A percentile compares a stretch with the other conserved stretches of the same genome.
phyloP scores from a whole-genome alignment of 2,888 invertebrate species.

The Hemaris fuciformis region DNA sequence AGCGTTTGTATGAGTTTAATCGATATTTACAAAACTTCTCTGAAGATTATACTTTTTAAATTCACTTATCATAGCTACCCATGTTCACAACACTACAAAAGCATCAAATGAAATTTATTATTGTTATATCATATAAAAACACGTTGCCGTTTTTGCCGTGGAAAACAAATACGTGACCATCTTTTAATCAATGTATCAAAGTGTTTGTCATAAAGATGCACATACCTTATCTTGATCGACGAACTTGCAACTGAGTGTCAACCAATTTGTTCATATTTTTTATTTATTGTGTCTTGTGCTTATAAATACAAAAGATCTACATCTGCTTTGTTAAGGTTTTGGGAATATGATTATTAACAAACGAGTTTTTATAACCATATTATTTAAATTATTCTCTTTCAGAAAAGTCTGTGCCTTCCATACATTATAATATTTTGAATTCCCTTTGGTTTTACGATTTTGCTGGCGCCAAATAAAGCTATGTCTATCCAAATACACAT shows the following conservation, averaged over 20 bases:
- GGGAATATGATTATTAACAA: not conserved
- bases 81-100: not conserved
- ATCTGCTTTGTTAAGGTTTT: not conserved
- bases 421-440: too few species aligned
- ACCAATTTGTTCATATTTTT: not conserved
- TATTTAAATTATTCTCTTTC: too few species aligned
- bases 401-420: too few species aligned
- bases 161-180: not conserved
- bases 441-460: too few species aligned
- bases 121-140: not conserved
- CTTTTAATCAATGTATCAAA: conserved; percentile 3
- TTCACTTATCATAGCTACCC: too few species aligned
- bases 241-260: not conserved
- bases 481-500: too few species aligned
- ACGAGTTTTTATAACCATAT: too few species aligned
- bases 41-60: too few species aligned
- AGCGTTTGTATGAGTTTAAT: too few species aligned
- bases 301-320: not conserved
- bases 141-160: not conserved
- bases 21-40: too few species aligned
- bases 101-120: not conserved
- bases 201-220: conserved; percentile 2
- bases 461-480: too few species aligned
- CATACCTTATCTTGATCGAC: not conserved
- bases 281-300: not conserved